These are phyloP conservation scores for Apis laboriosa DNA, from an alignment of 1,140 invertebrate species.

Conservation along the genomic window DNA sequence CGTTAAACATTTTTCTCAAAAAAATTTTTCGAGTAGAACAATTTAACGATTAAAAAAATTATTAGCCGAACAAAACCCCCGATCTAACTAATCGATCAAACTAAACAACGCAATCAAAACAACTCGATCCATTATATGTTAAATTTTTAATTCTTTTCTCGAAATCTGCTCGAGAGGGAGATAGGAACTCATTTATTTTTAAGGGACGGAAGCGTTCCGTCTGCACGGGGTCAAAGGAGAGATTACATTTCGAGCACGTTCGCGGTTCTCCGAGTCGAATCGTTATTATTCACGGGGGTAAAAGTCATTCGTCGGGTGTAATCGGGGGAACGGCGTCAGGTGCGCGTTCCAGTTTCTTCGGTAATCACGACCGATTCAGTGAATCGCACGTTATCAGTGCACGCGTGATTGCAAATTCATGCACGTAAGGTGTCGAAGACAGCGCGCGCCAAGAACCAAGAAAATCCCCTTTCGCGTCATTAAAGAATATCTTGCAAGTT, in stretches of 20 bases:
- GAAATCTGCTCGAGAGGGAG: not conserved
- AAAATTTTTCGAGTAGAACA: no score
- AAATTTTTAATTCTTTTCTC: not conserved
- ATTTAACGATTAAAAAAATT: no score
- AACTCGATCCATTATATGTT: no score
- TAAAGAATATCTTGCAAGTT: constrained; percentile 39
- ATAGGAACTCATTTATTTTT: not conserved
- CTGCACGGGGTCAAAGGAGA: not conserved
- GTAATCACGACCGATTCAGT: constrained; percentile 49
- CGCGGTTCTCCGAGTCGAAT: constrained; percentile 43
- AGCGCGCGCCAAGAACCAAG: constrained; percentile 2
- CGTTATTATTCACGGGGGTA: constrained; percentile 63
- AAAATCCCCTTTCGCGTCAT: constrained; percentile 41
- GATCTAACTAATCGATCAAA: no score
- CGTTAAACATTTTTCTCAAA: no score
- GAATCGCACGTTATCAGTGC: constrained; percentile 51
- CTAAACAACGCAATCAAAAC: no score
- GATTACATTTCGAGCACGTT: constrained; percentile 55
- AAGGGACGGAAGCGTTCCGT: not conserved
- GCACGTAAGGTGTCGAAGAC: constrained; percentile 36
- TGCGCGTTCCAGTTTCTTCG: constrained; percentile 58
- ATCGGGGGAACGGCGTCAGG: constrained; percentile 53
- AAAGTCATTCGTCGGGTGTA: constrained; percentile 53
- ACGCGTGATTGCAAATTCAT: constrained; percentile 46
- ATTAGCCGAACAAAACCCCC: no score